These are phyloP conservation scores for Gymnorhina tibicen DNA, from an alignment of 2,113 vertebrate species.

Conservation along the genomic window DNA sequence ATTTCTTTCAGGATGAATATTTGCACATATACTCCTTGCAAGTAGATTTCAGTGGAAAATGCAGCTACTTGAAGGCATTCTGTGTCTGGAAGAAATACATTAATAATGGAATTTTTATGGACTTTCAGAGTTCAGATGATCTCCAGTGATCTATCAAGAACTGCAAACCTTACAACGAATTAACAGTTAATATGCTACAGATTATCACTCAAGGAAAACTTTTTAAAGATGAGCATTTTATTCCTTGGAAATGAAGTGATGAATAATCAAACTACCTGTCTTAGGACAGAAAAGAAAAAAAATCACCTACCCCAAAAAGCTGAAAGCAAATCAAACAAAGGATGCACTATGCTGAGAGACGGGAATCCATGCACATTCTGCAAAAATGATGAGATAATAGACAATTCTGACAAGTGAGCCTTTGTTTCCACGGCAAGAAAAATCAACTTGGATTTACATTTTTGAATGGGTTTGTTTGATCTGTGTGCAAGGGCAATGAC, in stretches of 20 bases:
- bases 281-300: neutral
- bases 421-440: neutral
- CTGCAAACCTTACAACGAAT: neutral
- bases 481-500: neutral
- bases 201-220: neutral
- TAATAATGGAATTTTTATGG: neutral
- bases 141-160: neutral
- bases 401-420: neutral
- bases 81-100: neutral
- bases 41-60: neutral
- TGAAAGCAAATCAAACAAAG: neutral
- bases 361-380: neutral
- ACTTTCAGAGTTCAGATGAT: neutral
- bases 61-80: neutral
- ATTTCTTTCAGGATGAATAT: neutral
- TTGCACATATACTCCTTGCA: neutral
- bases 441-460: neutral
- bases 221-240: neutral
- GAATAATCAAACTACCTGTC: neutral
- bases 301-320: neutral
- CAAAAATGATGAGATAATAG: neutral
- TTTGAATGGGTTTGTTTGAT: neutral
- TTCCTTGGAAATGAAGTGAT: neutral
- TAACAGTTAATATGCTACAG: neutral
- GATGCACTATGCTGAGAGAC: neutral